Evolutionary conservation across 1,140 invertebrate genomes (phyloP).

Genomic region (Drosophila bocki): DNA sequence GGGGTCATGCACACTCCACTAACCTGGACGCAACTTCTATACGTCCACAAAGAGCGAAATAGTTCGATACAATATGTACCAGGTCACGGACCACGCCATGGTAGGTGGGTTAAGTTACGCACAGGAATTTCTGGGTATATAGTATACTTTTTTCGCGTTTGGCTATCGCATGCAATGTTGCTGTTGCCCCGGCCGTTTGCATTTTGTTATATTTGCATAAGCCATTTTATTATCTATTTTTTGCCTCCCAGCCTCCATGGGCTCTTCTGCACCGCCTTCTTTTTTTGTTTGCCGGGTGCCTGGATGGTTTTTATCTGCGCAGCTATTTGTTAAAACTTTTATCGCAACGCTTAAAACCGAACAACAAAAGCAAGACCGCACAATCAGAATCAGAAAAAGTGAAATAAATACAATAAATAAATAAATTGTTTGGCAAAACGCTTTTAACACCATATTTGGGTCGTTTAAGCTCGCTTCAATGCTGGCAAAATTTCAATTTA

Average conservation of each 20-base stretch:
- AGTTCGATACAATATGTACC: constrained; percentile 38
- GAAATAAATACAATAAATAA: constrained; percentile 61
- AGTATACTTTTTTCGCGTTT: background rate
- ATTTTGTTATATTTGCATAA: constrained; percentile 75
- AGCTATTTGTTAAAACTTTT: constrained; percentile 83
- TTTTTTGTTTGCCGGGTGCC: constrained; percentile 29
- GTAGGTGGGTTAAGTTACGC: constrained; percentile 44
- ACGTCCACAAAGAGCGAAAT: constrained; percentile 5
- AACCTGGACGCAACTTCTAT: constrained; percentile 33
- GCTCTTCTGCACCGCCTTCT: background rate
- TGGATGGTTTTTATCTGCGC: constrained; percentile 64
- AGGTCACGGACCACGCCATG: constrained; percentile 13
- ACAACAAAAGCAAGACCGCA: constrained; percentile 35
- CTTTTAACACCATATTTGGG: constrained; percentile 69
- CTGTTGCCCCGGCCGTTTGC: constrained; percentile 33
- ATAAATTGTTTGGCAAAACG: constrained; percentile 68
- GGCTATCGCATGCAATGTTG: constrained; percentile 30
- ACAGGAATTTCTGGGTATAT: constrained; percentile 43
- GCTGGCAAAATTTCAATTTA: constrained; percentile 7
- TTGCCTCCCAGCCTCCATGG: constrained; percentile 19
- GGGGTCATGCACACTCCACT: constrained; percentile 48
- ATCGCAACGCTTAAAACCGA: constrained; percentile 74
- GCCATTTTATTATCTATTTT: constrained; percentile 78
- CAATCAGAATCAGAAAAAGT: constrained; percentile 46
- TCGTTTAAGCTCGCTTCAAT: constrained; percentile 22